phyloP scores from a whole-genome alignment of 2,888 invertebrate species.

The Luperina testacea region DNA sequence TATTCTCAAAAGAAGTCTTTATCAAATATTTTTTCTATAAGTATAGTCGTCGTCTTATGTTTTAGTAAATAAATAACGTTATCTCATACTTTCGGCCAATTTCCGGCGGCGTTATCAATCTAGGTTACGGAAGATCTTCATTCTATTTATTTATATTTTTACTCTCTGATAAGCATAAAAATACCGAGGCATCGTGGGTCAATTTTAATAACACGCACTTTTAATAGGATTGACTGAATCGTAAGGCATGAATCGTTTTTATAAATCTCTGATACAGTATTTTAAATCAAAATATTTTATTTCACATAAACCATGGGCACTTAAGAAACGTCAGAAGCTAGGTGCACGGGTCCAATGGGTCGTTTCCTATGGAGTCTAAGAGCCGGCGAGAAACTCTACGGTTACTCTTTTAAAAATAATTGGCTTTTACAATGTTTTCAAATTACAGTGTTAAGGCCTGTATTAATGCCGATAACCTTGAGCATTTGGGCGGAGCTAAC shows the following conservation, averaged over 20 bases:
- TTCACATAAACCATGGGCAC: neutral
- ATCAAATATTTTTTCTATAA: neutral
- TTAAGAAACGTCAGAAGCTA: neutral
- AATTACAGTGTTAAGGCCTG: neutral
- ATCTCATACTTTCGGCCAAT: slow-evolving; percentile 51
- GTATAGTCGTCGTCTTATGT: neutral
- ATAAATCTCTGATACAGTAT: neutral
- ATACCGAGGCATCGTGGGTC: neutral
- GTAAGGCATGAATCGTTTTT: neutral
- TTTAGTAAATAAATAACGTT: slow-evolving; percentile 24
- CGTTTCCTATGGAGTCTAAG: neutral
- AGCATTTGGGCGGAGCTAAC: too few relatives aligned
- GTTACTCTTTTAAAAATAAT: neutral
- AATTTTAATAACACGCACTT: slow-evolving; percentile 10
- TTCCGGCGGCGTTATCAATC: slow-evolving; percentile 61
- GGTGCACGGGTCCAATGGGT: neutral
- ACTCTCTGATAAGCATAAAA: slow-evolving; percentile 32
- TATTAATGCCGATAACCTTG: too few relatives aligned
- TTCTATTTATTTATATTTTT: slow-evolving; percentile 40
- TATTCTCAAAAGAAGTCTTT: slow-evolving; percentile 6
- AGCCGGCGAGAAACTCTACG: neutral
- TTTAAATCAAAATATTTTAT: too few relatives aligned
- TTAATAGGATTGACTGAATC: neutral
- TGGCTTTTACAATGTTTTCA: too few relatives aligned
- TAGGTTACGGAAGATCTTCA: slow-evolving; percentile 56